These are phyloP conservation scores for Loxodonta africana DNA, from an alignment of 2,113 vertebrate species.

Conservation along the genomic window DNA sequence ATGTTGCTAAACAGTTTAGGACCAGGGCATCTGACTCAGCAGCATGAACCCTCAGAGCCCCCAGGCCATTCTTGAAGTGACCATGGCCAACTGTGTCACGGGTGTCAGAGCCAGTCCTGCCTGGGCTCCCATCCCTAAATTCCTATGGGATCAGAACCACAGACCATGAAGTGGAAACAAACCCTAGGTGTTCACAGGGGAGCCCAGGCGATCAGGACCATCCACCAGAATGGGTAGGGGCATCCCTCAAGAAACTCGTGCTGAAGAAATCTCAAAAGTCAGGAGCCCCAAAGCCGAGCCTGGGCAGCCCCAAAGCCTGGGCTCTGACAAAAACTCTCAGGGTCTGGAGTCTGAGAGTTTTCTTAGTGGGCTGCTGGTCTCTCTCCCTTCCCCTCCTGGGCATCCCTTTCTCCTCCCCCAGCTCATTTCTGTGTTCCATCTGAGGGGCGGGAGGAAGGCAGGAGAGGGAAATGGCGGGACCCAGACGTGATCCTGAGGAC, in stretches of 20 bases:
- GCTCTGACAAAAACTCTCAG: neutral
- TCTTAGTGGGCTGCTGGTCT: neutral
- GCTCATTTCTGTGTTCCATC: slow-evolving; percentile 32
- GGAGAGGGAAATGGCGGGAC: slow-evolving; percentile 81
- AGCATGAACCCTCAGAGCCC: neutral
- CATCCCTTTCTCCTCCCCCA: neutral
- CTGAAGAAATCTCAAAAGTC: neutral
- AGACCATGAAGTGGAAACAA: neutral
- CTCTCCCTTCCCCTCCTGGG: neutral
- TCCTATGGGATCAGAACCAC: neutral
- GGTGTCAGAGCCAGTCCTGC: neutral
- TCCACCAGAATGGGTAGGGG: neutral
- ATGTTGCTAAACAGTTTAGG: neutral
- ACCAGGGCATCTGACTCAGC: neutral
- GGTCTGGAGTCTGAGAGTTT: neutral
- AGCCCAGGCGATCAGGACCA: neutral
- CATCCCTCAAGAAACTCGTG: neutral
- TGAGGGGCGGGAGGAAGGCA: slow-evolving; percentile 24
- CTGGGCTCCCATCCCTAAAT: neutral
- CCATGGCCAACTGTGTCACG: neutral
- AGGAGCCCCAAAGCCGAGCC: neutral
- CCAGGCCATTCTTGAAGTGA: neutral
- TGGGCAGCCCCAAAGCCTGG: neutral
- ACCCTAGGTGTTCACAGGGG: neutral
- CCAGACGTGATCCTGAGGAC: slow-evolving; percentile 86